A percentile compares a stretch with the other conserved stretches of the same genome.
Evolutionary conservation across 2,888 invertebrate species (phyloP).

Genomic region (Parnassius mnemosyne): DNA sequence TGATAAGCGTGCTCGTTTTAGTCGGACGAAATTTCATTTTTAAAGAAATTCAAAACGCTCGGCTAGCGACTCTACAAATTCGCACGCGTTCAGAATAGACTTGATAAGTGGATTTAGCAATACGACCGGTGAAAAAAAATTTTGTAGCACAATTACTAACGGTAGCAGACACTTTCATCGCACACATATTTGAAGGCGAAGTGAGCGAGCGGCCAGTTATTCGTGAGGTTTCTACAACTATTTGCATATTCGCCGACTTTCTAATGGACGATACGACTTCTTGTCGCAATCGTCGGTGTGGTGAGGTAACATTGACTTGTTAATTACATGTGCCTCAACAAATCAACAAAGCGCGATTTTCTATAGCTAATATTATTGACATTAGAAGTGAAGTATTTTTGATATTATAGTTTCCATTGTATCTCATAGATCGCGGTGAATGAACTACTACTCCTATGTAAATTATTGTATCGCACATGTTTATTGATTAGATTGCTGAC

Average conservation of each 20-base stretch:
- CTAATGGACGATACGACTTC: constrained; percentile 78
- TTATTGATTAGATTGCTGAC: constrained; percentile 58
- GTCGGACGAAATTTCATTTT: constrained; percentile 33
- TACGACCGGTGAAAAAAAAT: constrained; percentile 52
- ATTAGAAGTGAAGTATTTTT: too few relatives aligned
- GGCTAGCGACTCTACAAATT: constrained; percentile 19
- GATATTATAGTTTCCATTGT: too few relatives aligned
- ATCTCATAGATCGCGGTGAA: constrained; percentile 48
- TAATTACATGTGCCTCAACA: constrained; percentile 64
- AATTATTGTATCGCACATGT: constrained; percentile 51
- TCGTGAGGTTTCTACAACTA: constrained; percentile 81
- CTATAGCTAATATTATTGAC: too few relatives aligned
- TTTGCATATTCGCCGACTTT: constrained; percentile 80
- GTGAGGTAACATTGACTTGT: constrained; percentile 63
- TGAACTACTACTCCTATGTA: constrained; percentile 55
- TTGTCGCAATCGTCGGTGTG: constrained; percentile 74
- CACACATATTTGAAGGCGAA: constrained; percentile 74
- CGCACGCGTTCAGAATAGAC: constrained; percentile 28
- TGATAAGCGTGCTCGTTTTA: constrained; percentile 1
- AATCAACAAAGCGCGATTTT: constrained; percentile 25
- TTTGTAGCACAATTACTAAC: constrained; percentile 75
- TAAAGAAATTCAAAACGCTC: constrained; percentile 31
- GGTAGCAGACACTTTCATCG: constrained; percentile 79
- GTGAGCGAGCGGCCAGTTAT: constrained; percentile 76
- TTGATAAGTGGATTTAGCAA: constrained; percentile 49